phyloP scores from a whole-genome alignment of 2,797 vertebrate species.

The Steatocranus sp. region DNA sequence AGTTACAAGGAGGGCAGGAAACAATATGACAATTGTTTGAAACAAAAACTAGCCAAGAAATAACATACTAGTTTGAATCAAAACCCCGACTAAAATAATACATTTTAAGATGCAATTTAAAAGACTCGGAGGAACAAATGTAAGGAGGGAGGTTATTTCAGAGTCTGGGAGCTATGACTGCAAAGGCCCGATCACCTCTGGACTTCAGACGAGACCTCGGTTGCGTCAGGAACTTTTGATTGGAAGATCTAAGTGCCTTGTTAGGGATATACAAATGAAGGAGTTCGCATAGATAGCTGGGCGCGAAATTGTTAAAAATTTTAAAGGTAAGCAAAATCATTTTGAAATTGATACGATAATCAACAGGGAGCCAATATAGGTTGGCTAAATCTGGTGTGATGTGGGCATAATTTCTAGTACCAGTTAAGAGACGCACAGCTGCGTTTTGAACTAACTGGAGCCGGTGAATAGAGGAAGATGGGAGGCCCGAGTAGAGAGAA shows the following conservation, averaged over 20 bases:
- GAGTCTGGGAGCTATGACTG: rapidly evolving
- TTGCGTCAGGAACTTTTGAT: rapidly evolving
- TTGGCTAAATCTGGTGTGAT: neutral
- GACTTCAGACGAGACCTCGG: neutral
- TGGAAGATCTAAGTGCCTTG: rapidly evolving
- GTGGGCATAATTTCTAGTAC: neutral
- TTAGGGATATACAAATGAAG: neutral
- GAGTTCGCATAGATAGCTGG: neutral
- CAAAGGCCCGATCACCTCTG: neutral
- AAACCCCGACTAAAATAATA: rapidly evolving
- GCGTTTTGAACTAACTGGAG: neutral
- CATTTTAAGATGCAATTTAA: rapidly evolving
- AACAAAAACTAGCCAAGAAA: neutral
- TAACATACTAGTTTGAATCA: neutral
- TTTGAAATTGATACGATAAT: neutral
- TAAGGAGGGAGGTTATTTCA: rapidly evolving
- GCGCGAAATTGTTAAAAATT: rapidly evolving
- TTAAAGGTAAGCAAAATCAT: neutral
- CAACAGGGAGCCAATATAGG: rapidly evolving
- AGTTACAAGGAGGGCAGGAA: rapidly evolving
- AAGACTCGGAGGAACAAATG: rapidly evolving
- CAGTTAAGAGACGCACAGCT: neutral
- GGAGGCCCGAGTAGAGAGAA: neutral
- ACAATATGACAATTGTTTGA: neutral
- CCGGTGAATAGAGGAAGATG: rapidly evolving